Conservation (phyloP, 2,797 vertebrate genomes). For the Phalanger gymnotis region DNA sequence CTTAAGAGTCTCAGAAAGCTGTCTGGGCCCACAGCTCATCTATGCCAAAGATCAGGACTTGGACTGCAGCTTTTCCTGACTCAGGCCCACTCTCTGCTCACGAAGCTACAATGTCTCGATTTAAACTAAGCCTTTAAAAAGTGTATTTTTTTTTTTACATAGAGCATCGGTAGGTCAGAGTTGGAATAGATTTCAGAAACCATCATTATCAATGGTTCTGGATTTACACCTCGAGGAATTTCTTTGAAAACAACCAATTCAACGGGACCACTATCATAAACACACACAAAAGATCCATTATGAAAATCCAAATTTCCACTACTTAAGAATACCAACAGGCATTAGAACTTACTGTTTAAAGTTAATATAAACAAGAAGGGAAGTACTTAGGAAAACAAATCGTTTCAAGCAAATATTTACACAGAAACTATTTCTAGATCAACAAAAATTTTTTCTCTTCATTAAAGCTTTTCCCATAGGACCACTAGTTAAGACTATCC, state of each 20-base stretch:
- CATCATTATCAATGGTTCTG: not conserved
- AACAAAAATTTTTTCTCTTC: slow-evolving; percentile 29
- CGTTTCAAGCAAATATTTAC: slow-evolving; percentile 32
- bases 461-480: not conserved
- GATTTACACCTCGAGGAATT: not conserved
- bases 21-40: not conserved
- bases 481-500: not conserved
- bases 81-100: not conserved
- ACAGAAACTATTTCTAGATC: slow-evolving; percentile 37
- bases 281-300: not conserved
- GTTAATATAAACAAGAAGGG: not conserved
- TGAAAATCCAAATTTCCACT: not conserved
- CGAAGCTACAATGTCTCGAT: not conserved
- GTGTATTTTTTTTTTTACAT: not conserved
- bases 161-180: not conserved
- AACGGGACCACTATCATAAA: not conserved
- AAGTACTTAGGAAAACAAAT: slow-evolving; percentile 37
- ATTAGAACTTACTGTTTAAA: not conserved
- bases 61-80: no score
- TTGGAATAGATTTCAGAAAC: not conserved
- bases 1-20: not conserved
- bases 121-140: not conserved
- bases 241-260: not conserved
- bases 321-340: not conserved
- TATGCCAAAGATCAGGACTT: not conserved